A percentile compares a stretch with the other conserved stretches of the same genome.
Conservation (phyloP, 2,888 invertebrate species). For the Hydroisotoma schaefferi region DNA sequence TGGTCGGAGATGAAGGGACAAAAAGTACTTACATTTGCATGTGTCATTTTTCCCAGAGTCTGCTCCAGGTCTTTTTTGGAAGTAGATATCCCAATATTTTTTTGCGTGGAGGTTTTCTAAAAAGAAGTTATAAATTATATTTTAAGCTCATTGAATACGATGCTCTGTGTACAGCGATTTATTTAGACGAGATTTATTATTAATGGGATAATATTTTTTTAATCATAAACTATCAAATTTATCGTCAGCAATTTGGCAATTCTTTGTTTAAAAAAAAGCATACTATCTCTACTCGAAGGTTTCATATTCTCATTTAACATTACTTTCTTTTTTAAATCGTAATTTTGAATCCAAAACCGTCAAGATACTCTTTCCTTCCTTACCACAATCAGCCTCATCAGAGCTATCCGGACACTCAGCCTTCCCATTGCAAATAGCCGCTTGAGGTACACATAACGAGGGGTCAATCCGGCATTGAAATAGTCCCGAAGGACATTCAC, state of each 20-base stretch:
- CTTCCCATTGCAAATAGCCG: slow-evolving; percentile 41
- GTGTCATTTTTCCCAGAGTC: slow-evolving; percentile 36
- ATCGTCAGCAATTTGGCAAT: no score
- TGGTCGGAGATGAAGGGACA: background rate
- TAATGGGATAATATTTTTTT: no score
- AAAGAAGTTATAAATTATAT: background rate
- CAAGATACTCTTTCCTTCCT: no score
- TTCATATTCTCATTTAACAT: no score
- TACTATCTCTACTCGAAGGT: no score
- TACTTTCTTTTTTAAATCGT: no score
- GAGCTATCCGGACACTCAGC: slow-evolving; percentile 39
- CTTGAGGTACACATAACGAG: slow-evolving; percentile 42
- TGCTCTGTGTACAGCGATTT: no score
- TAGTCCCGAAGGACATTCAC: slow-evolving; percentile 37
- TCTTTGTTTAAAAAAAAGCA: no score
- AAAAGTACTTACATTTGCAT: slow-evolving; percentile 40
- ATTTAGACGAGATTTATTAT: no score
- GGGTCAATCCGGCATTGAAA: slow-evolving; percentile 40
- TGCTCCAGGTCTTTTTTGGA: slow-evolving; percentile 46
- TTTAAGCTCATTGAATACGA: background rate
- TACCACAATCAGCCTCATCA: slow-evolving; percentile 41
- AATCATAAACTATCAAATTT: no score
- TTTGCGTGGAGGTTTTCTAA: slow-evolving; percentile 44
- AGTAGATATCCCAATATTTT: slow-evolving; percentile 45
- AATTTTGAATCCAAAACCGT: background rate